These are phyloP conservation scores for Trachythela sp. DNA, from an alignment of 64 coral and sea anemone species.

Conservation along the genomic window DNA sequence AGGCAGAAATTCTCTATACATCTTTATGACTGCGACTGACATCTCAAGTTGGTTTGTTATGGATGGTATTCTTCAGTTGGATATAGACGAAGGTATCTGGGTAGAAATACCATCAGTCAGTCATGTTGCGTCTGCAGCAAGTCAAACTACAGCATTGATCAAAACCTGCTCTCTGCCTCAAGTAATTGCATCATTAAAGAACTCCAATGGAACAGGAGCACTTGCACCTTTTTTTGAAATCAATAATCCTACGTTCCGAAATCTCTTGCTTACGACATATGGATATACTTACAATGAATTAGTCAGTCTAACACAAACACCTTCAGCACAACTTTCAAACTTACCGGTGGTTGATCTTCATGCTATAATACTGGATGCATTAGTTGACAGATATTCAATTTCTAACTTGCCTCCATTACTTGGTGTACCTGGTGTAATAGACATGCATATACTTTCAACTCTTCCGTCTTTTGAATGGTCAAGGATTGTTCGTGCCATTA, in stretches of 20 bases:
- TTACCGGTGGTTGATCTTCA: background rate
- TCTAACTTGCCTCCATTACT: background rate
- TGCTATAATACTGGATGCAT: background rate
- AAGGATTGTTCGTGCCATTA: background rate
- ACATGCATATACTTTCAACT: constrained; percentile 1
- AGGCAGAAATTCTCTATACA: background rate
- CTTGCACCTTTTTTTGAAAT: background rate
- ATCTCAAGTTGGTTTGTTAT: constrained; percentile 18
- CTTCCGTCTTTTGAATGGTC: constrained; percentile 20
- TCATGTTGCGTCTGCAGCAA: background rate
- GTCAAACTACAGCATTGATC: background rate
- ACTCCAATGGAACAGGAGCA: background rate
- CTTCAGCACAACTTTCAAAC: background rate
- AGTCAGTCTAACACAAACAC: background rate
- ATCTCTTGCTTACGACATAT: background rate
- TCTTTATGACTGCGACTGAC: background rate
- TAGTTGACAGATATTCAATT: background rate
- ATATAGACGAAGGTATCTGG: background rate
- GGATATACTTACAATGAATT: background rate
- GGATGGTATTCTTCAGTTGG: background rate
- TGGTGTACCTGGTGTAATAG: background rate
- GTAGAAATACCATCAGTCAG: background rate
- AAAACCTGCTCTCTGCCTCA: background rate
- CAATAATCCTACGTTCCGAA: background rate
- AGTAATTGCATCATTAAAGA: background rate